These are phyloP conservation scores for Rhagophthalmus giganteus DNA, from an alignment of 2,888 invertebrate genomes.

Conservation along the genomic window DNA sequence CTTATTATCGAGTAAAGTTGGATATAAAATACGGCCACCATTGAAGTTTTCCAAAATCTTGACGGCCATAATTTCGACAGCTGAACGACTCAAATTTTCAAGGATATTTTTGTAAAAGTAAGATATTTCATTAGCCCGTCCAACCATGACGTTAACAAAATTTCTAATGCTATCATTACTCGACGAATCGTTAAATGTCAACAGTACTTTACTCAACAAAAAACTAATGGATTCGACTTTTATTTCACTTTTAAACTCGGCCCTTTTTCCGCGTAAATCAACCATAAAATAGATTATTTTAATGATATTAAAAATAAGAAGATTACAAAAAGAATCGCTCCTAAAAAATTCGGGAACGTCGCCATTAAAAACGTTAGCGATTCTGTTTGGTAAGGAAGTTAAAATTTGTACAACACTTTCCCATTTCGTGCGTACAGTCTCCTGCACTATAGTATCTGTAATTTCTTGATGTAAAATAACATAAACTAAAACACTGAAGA, in stretches of 20 bases:
- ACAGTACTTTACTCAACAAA: constrained; percentile 65
- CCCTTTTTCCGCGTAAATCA: constrained; percentile 48
- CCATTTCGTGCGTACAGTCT: constrained; percentile 50
- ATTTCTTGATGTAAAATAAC: constrained; percentile 20
- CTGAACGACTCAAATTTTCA: constrained; percentile 59
- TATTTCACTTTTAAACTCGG: constrained; percentile 41
- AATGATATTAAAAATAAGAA: constrained; percentile 64
- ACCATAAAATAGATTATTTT: constrained; percentile 65
- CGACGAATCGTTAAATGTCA: constrained; percentile 59
- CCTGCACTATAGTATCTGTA: constrained; percentile 26
- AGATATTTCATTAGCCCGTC: no score
- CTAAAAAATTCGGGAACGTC: constrained; percentile 63
- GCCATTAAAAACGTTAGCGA: constrained; percentile 68
- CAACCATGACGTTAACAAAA: no score
- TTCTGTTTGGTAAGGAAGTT: constrained; percentile 68
- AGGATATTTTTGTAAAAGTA: constrained; percentile 59
- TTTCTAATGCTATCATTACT: constrained; percentile 56
- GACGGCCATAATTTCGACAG: constrained; percentile 63
- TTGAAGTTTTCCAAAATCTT: constrained; percentile 59
- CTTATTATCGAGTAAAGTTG: constrained; percentile 57
- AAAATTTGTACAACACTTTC: constrained; percentile 64
- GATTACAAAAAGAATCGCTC: constrained; percentile 61
- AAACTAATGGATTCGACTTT: constrained; percentile 35
- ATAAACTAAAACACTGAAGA: constrained; percentile 57
- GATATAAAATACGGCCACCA: constrained; percentile 59